These are phyloP conservation scores for Sarcoramphus papa DNA, from an alignment of 2,797 vertebrate species.

Conservation along the genomic window DNA sequence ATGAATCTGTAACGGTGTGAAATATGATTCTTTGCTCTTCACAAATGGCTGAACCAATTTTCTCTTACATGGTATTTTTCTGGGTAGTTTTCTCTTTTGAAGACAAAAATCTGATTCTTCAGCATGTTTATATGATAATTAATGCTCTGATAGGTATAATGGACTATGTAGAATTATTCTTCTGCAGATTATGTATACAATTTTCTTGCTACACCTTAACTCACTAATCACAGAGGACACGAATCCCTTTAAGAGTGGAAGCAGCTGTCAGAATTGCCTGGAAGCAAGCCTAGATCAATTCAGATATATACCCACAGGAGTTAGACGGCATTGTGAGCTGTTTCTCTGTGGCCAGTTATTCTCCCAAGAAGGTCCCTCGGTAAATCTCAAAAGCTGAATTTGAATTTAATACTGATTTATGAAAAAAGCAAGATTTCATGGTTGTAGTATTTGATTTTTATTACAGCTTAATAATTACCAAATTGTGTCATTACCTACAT, in stretches of 20 bases:
- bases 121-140: not conserved
- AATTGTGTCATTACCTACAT: not conserved
- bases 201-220: not conserved
- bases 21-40: not conserved
- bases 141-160: not conserved
- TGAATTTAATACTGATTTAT: not conserved
- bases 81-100: not conserved
- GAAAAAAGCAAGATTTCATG: not conserved
- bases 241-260: not conserved
- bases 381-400: not conserved
- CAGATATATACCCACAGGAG: not conserved
- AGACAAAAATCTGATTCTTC: not conserved
- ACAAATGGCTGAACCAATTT: not conserved
- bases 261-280: not conserved
- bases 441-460: not conserved
- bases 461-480: not conserved
- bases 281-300: not conserved
- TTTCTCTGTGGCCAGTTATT: not conserved
- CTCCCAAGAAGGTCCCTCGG: not conserved
- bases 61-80: not conserved
- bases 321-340: not conserved
- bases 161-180: not conserved
- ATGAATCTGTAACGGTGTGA: not conserved
- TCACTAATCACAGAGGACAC: not conserved
- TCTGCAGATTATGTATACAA: not conserved